Evolutionary conservation across 2,888 invertebrate genomes (phyloP), one percentile per base, ranked within the genome.

Genomic region (Macropis europaea): DNA sequence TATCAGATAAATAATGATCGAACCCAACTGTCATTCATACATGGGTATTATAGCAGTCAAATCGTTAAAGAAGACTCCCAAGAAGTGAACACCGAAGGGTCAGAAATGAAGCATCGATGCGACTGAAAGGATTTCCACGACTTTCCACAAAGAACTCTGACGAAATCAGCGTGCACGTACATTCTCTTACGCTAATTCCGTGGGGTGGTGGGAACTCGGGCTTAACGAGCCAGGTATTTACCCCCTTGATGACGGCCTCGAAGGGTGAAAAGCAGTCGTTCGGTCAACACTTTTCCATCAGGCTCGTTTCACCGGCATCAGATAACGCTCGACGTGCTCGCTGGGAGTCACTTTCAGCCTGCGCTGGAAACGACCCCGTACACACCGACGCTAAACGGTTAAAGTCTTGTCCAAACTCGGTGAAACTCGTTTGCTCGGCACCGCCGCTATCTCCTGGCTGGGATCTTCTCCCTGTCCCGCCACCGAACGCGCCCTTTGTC

Each of bases 361-460:
- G 22, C 19, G 42, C 40, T 54, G 54, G 71, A 71, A 52, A 79
- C 66, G 43, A 45, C 53, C 28, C 15, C 45, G 74, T 48, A 59
- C 56, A 30, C 61, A n/a, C 40, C 54, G 43, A 45, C 34, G 56
- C 57, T 69, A 62, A 80, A 80, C 80, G 64, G 80, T 76, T 77
- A 73, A 80, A 80, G 71, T 80, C 73, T 80, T 80, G 80, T 80
- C 80, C 80, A 71, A 80, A 80, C 78, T 78, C 56, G 60, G 40
- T 9, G 73, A 73, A 78, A 78, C 73, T 80, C 78, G 78, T 80
- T 80, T 80, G 76, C 79, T 72, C 61, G 63, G 50, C 64, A 53
- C 59, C 57, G 48, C 57, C 42, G 60, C 59, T 79, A 79, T 79
- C 79, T 79, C 40, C 48, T 48, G 32, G 47, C 42, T 45, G 42